Evolutionary conservation across 2,797 vertebrate species (phyloP).

Genomic region (Euthynnus affinis): DNA sequence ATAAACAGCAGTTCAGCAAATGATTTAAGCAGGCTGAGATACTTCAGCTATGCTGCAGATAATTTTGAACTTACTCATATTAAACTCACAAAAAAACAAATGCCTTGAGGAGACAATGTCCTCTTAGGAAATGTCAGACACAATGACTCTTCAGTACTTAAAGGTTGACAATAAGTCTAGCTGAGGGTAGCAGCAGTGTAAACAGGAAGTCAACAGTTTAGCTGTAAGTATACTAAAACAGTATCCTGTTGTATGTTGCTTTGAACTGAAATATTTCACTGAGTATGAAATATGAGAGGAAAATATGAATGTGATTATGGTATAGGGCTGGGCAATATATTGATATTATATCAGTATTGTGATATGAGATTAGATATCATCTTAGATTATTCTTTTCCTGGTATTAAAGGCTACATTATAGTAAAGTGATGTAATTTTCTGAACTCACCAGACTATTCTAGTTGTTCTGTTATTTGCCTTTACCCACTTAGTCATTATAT

Average conservation of each 20-base stretch:
- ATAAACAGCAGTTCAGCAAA: background rate
- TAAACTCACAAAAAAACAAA: conserved; percentile 1
- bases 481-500: no score
- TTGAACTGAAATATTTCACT: background rate
- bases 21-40: background rate
- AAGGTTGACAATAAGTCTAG: no score
- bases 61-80: background rate
- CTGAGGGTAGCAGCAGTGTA: background rate
- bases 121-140: background rate
- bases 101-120: background rate
- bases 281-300: background rate
- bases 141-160: background rate
- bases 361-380: no score
- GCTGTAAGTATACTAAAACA: background rate
- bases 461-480: no score
- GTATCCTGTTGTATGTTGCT: background rate
- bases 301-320: background rate
- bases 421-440: no score
- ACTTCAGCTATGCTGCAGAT: background rate
- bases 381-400: no score
- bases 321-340: no score
- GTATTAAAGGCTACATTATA: no score
- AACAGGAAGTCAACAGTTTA: background rate
- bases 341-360: no score
- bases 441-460: no score